Evolutionary conservation across 2,113 vertebrate species (phyloP).

Genomic region (Eudyptes chrysolophus): DNA sequence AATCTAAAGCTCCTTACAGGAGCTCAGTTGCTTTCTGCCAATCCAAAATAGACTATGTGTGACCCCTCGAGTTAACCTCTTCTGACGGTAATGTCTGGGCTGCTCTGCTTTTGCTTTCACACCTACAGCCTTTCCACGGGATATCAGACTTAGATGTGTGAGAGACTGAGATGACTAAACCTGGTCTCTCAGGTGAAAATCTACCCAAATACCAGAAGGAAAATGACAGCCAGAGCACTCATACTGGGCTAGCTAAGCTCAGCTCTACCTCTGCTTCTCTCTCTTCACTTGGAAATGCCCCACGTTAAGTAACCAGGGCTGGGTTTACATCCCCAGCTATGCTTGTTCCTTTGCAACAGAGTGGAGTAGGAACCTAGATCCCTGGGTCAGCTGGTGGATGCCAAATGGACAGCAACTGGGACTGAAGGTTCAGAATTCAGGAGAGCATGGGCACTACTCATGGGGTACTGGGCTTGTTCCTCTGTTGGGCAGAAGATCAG

Average conservation of each 20-base stretch:
- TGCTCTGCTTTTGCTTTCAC: constrained; percentile 26
- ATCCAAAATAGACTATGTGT: neutral
- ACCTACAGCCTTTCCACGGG: neutral
- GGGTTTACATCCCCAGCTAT: neutral
- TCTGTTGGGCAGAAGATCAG: neutral
- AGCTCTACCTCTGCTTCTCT: neutral
- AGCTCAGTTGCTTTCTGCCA: neutral
- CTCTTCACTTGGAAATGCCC: neutral
- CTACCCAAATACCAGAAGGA: neutral
- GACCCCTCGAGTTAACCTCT: neutral
- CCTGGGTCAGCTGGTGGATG: neutral
- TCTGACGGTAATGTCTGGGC: neutral
- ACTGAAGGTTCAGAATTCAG: neutral
- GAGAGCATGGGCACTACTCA: neutral
- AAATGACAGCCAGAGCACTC: neutral
- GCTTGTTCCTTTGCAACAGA: neutral
- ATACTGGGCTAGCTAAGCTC: neutral
- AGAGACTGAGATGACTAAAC: constrained; percentile 1
- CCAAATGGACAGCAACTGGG: neutral
- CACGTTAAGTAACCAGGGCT: neutral
- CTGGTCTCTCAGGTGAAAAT: constrained; percentile 11
- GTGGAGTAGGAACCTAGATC: neutral
- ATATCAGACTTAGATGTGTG: neutral
- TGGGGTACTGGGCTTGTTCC: neutral
- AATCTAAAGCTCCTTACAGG: neutral